Conservation (phyloP, 1,140 invertebrate genomes). For the Drosophila ercepeae region DNA sequence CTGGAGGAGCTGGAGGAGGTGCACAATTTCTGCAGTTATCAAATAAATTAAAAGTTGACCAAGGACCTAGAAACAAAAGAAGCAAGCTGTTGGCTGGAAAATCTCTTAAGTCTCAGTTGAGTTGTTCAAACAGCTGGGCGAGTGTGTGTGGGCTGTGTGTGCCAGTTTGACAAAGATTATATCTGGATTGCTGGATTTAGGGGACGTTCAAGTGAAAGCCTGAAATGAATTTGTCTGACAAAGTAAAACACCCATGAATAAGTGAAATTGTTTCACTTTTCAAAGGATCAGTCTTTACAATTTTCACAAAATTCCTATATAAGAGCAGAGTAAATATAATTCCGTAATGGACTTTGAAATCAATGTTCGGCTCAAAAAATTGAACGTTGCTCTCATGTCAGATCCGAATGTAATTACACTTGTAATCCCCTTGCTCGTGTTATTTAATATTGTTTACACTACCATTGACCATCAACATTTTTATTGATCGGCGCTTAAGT, state of each 20-base stretch:
- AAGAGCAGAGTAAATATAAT: conserved; percentile 27
- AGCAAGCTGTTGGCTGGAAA: conserved; percentile 45
- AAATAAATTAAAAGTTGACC: conserved; percentile 70
- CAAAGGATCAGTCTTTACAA: neutral
- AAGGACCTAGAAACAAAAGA: conserved; percentile 55
- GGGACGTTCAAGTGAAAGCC: conserved; percentile 10
- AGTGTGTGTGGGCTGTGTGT: conserved; percentile 19
- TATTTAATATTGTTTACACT: conserved; percentile 20
- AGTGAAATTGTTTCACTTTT: conserved; percentile 41
- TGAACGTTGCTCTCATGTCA: conserved; percentile 1
- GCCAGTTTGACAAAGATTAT: conserved; percentile 37
- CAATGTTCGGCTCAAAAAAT: conserved; percentile 18
- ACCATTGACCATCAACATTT: conserved; percentile 9
- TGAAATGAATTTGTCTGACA: conserved; percentile 31
- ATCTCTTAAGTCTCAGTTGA: conserved; percentile 47
- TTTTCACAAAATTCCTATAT: conserved; percentile 10
- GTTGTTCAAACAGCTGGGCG: conserved; percentile 51
- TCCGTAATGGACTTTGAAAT: conserved; percentile 30
- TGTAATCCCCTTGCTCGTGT: conserved; percentile 29
- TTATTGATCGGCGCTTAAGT: conserved; percentile 5
- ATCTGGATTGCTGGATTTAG: conserved; percentile 27
- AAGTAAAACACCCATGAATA: conserved; percentile 35
- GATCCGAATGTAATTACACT: conserved; percentile 19
- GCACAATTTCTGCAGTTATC: conserved; percentile 48
- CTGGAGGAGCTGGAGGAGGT: conserved; percentile 53